Evolutionary conservation across 2,797 vertebrate genomes (phyloP), one percentile per base, ranked within the genome.

Genomic region (Australoheros facetus): DNA sequence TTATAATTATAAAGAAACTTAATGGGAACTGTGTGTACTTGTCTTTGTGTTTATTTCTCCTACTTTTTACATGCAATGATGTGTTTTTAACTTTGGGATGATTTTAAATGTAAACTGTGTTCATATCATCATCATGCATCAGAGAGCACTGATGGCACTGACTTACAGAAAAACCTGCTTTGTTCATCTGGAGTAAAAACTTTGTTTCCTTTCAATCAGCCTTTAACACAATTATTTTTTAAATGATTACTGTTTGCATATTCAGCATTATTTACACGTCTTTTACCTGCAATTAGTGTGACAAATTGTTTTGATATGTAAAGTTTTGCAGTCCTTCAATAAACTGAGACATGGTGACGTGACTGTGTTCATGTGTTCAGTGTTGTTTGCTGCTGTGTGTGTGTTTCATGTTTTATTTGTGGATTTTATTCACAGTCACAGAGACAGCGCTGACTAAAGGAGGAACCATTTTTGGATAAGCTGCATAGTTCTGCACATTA

Each of bases 181-280:
- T 48, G 39, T 66, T 48, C 28, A 23, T 30, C 16, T 48, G 42
- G 48, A 48, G 23, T 19, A 66, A 66, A 45, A 45, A 26, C 23
- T 66, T 48, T 66, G 16, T 7, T 48, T 66, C 23, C 39, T 66
- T 66, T 48, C 28, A 48, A 66, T 66, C 62, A 66, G 23, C 16
- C 62, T 28, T 28, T n/a, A 66, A 66, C 21, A 3, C 16, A 26
- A 3, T 7, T 48, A 28, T 66, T 28, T 66, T 34, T 34, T 2
- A 13, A 45, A 45, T 45, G 7, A 16, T 28, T 26, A 28, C 23
- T 12, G 42, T 48, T 16, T 45, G 28, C 48, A 23, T 48, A 66
- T 48, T 66, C 62, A 66, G 9, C 16, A 19, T 66, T 45, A 45
- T 45, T 45, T 45, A 45, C 14, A 16, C 4, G 16, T 45, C 42